Base-by-base conservation (phyloP, 1,140 invertebrate species). In the Brachionus calyciflorus region DNA sequence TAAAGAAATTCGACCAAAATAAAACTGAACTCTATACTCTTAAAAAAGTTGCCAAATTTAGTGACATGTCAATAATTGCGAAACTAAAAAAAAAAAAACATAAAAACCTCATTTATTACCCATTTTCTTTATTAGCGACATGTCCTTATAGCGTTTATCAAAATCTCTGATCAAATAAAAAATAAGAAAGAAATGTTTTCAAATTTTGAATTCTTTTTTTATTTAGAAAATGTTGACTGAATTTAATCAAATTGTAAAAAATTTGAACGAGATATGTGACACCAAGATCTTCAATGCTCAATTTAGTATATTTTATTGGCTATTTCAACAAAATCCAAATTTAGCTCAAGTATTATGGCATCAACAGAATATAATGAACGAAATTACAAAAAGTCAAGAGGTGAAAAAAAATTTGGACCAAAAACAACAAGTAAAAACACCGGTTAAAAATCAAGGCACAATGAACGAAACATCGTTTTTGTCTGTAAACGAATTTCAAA, bases 381-480 rank as follows among this genome's bases (percentile, higher is more conserved):
- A 65, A 24, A 44, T 65, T 4, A 44, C 26, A 33, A 3, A 4
- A 6, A 33, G 12, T 28, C 12, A 60, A 14, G 14, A 60, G 14
- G 12, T 60, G 3, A 60, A 41, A 65, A 44, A 44, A 44, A 24
- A 6, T 24, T 37, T 19, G 44, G 24, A 65, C 41, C 0, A 37
- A 14, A 24, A 17, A 5, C 37, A 37, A 12, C 19, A 65, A 65
- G 60, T 44, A 24, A 44, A 41, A 26, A 65, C 60, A 9, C 60
- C 60, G 12, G n/a, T 41, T 44, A 37, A 41, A 37, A 65, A 65
- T 65, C 17, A 24, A 21, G 28, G 24, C 5, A 49, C 19, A 51
- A 51, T 55, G 44, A 73, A 55, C 17, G 69, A 73, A n/a, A 73
- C 69, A 10, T 73, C 69, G 19, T 73, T 51, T 73, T 73, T 73